Conservation (phyloP, 2,888 invertebrate species). For the Rugalucina vietnamica region DNA sequence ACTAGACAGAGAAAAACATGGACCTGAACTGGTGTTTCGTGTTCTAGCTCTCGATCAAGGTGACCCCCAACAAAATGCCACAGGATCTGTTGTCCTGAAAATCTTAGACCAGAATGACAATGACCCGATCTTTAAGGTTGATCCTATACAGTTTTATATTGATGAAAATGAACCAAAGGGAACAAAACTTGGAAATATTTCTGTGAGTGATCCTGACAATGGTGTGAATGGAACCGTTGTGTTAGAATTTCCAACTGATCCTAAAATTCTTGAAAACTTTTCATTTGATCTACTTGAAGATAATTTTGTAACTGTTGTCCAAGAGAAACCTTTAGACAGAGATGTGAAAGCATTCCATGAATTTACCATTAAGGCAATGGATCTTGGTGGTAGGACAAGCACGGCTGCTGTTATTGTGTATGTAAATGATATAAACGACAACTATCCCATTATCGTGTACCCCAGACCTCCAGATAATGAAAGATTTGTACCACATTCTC, state of each 20-base stretch:
- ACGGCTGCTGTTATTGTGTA: constrained; percentile 70
- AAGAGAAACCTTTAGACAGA: constrained; percentile 70
- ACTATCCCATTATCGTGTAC: constrained; percentile 74
- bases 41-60: constrained; percentile 74
- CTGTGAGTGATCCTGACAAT: constrained; percentile 70
- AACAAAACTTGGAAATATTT: constrained; percentile 68
- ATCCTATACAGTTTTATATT: constrained; percentile 64
- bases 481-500: constrained; percentile 56
- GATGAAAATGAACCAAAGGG: constrained; percentile 65
- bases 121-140: constrained; percentile 65
- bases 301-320: constrained; percentile 52
- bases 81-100: constrained; percentile 70
- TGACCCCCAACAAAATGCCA: constrained; percentile 56
- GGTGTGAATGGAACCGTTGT: constrained; percentile 70
- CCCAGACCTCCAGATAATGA: constrained; percentile 70
- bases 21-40: constrained; percentile 59
- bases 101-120: constrained; percentile 76
- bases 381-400: constrained; percentile 73
- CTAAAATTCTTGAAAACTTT: constrained; percentile 53
- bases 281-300: constrained; percentile 46
- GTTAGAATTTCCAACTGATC: constrained; percentile 47
- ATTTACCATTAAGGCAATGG: constrained; percentile 73
- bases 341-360: constrained; percentile 65
- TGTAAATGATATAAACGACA: constrained; percentile 78
- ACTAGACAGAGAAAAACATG: constrained; percentile 73